Conservation (phyloP, 2,888 invertebrate genomes). For the Synergus itoensis region DNA sequence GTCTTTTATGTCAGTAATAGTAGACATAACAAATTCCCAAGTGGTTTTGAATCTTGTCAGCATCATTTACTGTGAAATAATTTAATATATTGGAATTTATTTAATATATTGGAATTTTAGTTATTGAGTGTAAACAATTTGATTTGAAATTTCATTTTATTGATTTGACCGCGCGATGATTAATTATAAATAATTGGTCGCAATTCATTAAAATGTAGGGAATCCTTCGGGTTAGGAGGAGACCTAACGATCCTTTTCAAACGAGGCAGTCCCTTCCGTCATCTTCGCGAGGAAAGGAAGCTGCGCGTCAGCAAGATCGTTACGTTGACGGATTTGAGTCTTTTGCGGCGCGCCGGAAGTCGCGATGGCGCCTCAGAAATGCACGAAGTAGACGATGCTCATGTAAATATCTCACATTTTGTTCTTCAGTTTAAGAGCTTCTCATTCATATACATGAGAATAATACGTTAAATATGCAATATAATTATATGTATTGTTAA, state of each 20-base stretch:
- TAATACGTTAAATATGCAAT: neutral
- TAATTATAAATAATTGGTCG: conserved; percentile 74
- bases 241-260: conserved; percentile 63
- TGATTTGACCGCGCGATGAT: conserved; percentile 57
- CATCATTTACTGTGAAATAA: neutral
- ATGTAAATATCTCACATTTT: conserved; percentile 4
- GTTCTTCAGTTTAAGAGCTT: neutral
- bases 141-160: conserved; percentile 23
- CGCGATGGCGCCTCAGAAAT: conserved; percentile 53
- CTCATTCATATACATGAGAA: neutral
- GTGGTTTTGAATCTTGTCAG: neutral
- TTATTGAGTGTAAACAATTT: neutral
- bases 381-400: neutral
- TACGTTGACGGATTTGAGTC: conserved; percentile 72
- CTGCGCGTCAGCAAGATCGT: conserved; percentile 76
- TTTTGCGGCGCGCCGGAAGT: conserved; percentile 54
- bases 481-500: neutral
- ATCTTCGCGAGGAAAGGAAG: conserved; percentile 65
- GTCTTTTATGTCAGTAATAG: neutral
- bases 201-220: conserved; percentile 71
- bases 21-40: neutral
- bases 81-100: too few species aligned
- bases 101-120: neutral
- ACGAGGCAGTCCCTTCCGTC: conserved; percentile 59
- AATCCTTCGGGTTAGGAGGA: conserved; percentile 56